phyloP scores from a whole-genome alignment of 2,113 vertebrate species.

The Cololabis saira region DNA sequence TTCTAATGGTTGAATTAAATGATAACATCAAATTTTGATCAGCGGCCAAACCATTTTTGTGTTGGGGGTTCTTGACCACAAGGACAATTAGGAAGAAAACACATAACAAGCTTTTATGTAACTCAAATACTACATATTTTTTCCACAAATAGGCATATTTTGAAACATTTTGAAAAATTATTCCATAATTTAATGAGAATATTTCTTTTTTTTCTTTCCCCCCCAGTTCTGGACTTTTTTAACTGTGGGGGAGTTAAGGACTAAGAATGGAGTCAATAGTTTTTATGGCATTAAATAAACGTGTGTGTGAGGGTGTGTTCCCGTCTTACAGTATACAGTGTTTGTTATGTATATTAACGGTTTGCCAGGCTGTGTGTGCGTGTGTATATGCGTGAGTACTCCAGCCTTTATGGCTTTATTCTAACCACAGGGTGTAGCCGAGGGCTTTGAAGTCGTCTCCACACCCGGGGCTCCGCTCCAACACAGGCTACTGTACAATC shows the following conservation, averaged over 20 bases:
- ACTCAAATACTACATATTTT: too few relatives aligned
- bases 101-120: too few relatives aligned
- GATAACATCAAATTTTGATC: too few relatives aligned
- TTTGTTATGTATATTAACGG: constrained; percentile 24
- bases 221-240: not conserved
- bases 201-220: too few relatives aligned
- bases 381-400: constrained; percentile 7
- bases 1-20: too few relatives aligned
- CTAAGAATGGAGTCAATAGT: not conserved
- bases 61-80: too few relatives aligned
- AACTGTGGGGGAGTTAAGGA: too few relatives aligned
- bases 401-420: constrained; percentile 42
- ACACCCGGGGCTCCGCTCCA: constrained; percentile 57
- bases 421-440: constrained; percentile 74
- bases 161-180: too few relatives aligned
- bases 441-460: constrained; percentile 61
- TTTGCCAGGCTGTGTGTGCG: constrained; percentile 31
- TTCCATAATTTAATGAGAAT: too few relatives aligned
- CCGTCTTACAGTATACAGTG: not conserved
- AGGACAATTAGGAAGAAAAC: too few relatives aligned
- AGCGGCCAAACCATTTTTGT: too few relatives aligned
- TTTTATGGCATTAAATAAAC: constrained; percentile 58
- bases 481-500: constrained; percentile 59
- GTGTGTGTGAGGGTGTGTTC: constrained; percentile 43
- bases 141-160: too few relatives aligned